Evolutionary conservation across 2,113 vertebrate species (phyloP), one percentile per base, ranked within the genome.

Genomic region (Recurvirostra avosetta): DNA sequence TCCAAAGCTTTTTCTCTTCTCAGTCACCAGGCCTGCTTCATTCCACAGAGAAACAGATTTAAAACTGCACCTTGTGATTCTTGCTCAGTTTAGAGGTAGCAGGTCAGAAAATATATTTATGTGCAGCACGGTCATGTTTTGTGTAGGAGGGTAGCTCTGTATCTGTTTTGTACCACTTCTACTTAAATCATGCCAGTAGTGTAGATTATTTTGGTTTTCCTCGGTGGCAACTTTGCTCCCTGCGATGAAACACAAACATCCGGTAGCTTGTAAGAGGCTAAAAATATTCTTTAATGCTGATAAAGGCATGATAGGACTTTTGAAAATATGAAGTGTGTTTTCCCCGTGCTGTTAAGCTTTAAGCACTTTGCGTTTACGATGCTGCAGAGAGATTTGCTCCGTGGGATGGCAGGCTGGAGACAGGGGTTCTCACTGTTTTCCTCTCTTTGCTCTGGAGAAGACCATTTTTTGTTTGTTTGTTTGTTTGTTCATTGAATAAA

Each of bases 301-400:
- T 91, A 86, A 93, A 74, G 68, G 4, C 50, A 18, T 34, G 41
- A 25, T 49, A 36, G 1, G 67, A 36, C 63, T 92, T 61, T 7
- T 8, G 36, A 58, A 92, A 95, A 73, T 6, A 29, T 0, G 1
- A 52, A 78, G 38, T 55, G 32, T 0, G 12, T 74, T 65, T 72
- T 49, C 19, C 25, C 43, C 3, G 0, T 65, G 75, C 40, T 29
- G 5, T 83, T 88, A 12, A 45, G 62, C 63, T 26, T 50, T 43
- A 22, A 47, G 76, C 55, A 8, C 25, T 83, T 76, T 14, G 15
- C 18, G 40, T 65, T 76, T 47, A 4, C 0, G 4, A 1, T 30
- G 32, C 52, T 4, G 3, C 74, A 26, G 29, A 49, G 70, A 55
- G 40, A 5, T 2, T 0, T 11, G 25, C 32, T 18, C 32, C 0